Evolutionary conservation across 2,113 vertebrate species (phyloP), one percentile per base, ranked within the genome.

Genomic region (Clarias magur): DNA sequence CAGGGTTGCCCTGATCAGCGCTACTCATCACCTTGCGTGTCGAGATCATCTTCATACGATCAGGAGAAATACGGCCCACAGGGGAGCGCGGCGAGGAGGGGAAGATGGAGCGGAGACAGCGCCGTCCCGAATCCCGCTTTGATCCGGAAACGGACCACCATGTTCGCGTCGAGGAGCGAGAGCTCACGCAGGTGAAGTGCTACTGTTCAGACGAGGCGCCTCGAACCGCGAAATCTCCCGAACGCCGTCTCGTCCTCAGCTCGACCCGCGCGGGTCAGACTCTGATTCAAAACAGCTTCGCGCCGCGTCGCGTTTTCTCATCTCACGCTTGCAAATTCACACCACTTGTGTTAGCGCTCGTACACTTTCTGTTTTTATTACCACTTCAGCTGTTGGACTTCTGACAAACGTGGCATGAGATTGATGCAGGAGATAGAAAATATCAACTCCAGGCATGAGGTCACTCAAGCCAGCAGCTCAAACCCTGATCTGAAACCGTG

Each of bases 21-120:
- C 53, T 57, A 73, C 86, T 90, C 88, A 89, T 82, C 72, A 68
- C 70, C 73, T 80, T 65, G 88, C 76, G 86, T 85, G 87, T 88
- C 83, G 38, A 56, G 76, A 80, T 91, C 73, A 70, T 88, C 88
- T 82, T 84, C 84, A 60, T 10, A 67, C 19, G 38, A 13, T 62
- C 57, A 12, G 30, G 57, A 62, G 79, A 80, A 60, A 60, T 13
- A 4, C 0, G 10, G 83, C 83, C 76, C 78, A 27, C 56, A 85
- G 83, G 68, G 82, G 67, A 63, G 48, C 60, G 19, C 48, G 59
- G 53, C 1, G 38, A 4, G 23, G 81, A 85, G 73, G 73, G 80
- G 57, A 59, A 85, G 70, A 81, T 87, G 86, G 62, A 76, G 53
- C 82, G 4, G 68, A 82, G 78, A 42, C 53, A 4, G 9, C 79